phyloP scores from a whole-genome alignment of 2,888 invertebrate genomes.

The Amphipoea oculea region DNA sequence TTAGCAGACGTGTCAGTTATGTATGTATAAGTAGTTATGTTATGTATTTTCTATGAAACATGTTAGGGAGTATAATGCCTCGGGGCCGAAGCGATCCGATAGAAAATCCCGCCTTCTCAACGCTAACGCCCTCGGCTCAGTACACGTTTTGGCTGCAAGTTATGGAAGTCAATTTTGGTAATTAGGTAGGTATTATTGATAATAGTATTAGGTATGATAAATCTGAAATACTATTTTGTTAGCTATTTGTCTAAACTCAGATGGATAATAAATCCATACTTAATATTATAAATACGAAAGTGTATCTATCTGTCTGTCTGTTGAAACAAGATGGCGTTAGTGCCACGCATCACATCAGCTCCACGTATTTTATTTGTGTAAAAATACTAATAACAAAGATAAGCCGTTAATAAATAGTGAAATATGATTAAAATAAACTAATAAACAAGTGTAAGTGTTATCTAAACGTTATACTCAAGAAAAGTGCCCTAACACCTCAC shows the following conservation, averaged over 20 bases:
- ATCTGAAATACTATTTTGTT: background rate
- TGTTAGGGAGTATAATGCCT: conserved; percentile 40
- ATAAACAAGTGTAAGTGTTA: too few species aligned
- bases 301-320: too few species aligned
- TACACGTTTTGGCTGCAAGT: conserved; percentile 32
- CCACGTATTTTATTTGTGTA: too few species aligned
- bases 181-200: conserved; percentile 31
- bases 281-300: too few species aligned
- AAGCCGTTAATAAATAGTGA: too few species aligned
- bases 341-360: too few species aligned
- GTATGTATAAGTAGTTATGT: conserved; percentile 19
- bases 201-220: background rate
- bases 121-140: conserved; percentile 16
- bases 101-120: conserved; percentile 32
- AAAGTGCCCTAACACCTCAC: too few species aligned
- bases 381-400: too few species aligned
- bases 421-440: too few species aligned
- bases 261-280: too few species aligned
- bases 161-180: conserved; percentile 33
- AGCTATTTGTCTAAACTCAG: background rate
- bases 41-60: conserved; percentile 54
- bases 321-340: too few species aligned
- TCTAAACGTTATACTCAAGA: too few species aligned
- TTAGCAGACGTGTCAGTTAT: conserved; percentile 44
- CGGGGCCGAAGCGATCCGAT: conserved; percentile 28